These are phyloP conservation scores for Drosophila serrata DNA, from an alignment of 1,140 invertebrate genomes.

Conservation along the genomic window DNA sequence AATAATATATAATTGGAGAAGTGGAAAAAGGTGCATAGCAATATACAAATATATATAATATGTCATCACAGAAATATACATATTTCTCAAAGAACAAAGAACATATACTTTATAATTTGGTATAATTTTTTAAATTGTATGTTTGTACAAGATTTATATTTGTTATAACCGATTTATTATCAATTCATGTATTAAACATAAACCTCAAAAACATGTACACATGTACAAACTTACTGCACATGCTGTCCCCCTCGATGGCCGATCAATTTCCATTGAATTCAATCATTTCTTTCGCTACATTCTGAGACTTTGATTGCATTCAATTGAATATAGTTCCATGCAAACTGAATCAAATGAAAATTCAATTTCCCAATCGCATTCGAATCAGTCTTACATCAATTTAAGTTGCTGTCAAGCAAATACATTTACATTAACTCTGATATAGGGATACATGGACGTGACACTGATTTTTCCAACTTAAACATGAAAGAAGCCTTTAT, in stretches of 20 bases:
- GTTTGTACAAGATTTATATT: not conserved
- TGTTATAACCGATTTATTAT: not conserved
- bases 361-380: slow-evolving; percentile 51
- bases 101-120: not conserved
- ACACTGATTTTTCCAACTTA: slow-evolving; percentile 4
- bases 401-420: not conserved
- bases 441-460: slow-evolving; percentile 3
- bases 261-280: slow-evolving; percentile 27
- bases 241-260: not conserved
- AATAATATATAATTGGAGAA: not conserved
- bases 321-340: slow-evolving; percentile 63
- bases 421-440: slow-evolving; percentile 6
- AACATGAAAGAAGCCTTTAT: not conserved
- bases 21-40: not conserved
- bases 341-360: slow-evolving; percentile 57
- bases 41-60: not conserved
- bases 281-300: slow-evolving; percentile 13
- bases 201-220: not conserved
- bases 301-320: slow-evolving; percentile 55
- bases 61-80: not conserved
- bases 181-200: not conserved
- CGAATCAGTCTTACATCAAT: slow-evolving; percentile 21
- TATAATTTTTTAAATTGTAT: too few relatives aligned
- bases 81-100: too few relatives aligned
- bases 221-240: not conserved